These are phyloP conservation scores for Drosophila obscura DNA, from an alignment of 1,140 invertebrate genomes.

Conservation along the genomic window DNA sequence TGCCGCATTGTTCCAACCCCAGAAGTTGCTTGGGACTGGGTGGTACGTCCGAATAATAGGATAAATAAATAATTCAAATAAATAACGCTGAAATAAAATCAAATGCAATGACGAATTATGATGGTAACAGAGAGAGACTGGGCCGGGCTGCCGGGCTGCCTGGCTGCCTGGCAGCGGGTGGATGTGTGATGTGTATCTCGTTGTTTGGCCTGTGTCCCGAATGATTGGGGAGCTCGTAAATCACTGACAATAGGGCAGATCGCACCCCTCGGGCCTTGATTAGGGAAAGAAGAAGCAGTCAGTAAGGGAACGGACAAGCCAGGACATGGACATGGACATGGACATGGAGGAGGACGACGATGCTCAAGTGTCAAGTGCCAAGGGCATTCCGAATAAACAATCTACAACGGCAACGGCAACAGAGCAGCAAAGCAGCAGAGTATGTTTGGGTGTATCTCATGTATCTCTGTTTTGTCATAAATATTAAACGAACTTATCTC, in stretches of 20 bases:
- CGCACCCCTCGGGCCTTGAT: constrained; percentile 59
- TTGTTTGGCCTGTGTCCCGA: constrained; percentile 57
- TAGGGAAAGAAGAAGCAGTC: constrained; percentile 28
- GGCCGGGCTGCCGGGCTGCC: constrained; percentile 9
- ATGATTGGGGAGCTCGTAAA: constrained; percentile 77
- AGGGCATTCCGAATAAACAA: constrained; percentile 67
- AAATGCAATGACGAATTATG: constrained; percentile 82
- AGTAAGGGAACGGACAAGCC: background rate
- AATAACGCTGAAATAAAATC: constrained; percentile 80
- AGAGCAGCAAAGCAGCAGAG: background rate
- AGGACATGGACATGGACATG: constrained; percentile 4
- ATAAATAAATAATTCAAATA: constrained; percentile 82
- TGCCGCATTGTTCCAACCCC: constrained; percentile 16
- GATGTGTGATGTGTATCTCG: constrained; percentile 23
- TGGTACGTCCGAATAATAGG: constrained; percentile 57
- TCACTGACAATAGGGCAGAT: constrained; percentile 63
- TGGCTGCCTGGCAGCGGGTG: constrained; percentile 9
- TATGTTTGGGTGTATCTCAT: constrained; percentile 25
- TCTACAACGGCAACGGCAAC: background rate
- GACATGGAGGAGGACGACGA: constrained; percentile 2
- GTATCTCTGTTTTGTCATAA: constrained; percentile 75
- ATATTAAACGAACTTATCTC: constrained; percentile 83
- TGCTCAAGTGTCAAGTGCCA: constrained; percentile 72
- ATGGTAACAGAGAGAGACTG: constrained; percentile 22
- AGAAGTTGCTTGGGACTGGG: constrained; percentile 10